Percentiles rank a stretch among this genome's conserved stretches.
phyloP scores from a whole-genome alignment of 2,797 vertebrate genomes.

The Gambelia wislizenii region DNA sequence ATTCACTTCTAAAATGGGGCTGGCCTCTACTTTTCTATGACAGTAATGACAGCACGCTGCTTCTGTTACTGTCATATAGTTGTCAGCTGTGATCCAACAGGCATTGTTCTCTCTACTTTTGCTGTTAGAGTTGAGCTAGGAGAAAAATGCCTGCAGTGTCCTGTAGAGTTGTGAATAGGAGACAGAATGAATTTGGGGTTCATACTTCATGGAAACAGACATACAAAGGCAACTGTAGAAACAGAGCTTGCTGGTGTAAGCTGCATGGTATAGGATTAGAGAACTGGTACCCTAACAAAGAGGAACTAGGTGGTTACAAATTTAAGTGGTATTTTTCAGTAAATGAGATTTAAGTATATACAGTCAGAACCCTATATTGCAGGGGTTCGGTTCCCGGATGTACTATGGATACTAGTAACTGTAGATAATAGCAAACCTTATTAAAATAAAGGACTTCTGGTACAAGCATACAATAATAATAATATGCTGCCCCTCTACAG shows the following conservation, averaged over 20 bases:
- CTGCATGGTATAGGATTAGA: neutral
- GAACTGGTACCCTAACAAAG: neutral
- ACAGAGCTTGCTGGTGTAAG: neutral
- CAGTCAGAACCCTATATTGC: too few species aligned
- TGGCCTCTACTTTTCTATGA: neutral
- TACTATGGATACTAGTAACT: too few species aligned
- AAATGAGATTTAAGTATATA: neutral
- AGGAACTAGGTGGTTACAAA: neutral
- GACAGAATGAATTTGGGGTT: too few species aligned
- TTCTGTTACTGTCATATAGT: too few species aligned
- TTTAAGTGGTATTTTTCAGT: neutral
- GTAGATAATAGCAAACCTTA: too few species aligned
- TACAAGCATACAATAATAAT: too few species aligned
- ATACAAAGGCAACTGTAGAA: neutral
- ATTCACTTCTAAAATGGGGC: neutral
- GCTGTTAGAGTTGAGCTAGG: neutral
- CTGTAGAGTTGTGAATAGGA: neutral
- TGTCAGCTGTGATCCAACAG: neutral
- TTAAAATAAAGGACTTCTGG: too few species aligned
- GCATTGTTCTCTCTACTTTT: neutral
- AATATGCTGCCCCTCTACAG: too few species aligned
- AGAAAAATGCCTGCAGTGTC: neutral
- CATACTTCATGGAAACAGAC: neutral
- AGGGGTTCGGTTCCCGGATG: too few species aligned
- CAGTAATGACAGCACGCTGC: too few species aligned